Evolutionary conservation across 2,797 vertebrate species (phyloP).

Genomic region (Pangasius djambal): DNA sequence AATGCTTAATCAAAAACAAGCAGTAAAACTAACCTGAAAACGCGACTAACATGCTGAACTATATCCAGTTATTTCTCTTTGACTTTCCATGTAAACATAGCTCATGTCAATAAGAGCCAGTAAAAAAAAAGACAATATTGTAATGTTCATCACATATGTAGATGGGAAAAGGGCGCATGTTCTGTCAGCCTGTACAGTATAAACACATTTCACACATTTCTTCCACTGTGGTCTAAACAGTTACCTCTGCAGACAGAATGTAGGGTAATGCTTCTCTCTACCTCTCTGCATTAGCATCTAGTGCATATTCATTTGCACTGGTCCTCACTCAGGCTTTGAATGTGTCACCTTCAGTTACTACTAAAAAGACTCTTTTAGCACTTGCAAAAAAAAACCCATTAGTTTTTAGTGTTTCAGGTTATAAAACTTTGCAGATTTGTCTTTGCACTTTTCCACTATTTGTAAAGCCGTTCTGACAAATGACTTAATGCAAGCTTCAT

Average conservation of each 20-base stretch:
- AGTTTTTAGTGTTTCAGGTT: background rate
- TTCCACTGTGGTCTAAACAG: background rate
- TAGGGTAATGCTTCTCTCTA: background rate
- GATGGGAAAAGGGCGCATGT: background rate
- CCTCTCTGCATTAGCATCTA: background rate
- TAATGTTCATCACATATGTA: background rate
- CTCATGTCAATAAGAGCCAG: background rate
- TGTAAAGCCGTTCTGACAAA: background rate
- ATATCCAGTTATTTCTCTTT: background rate
- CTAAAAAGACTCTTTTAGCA: background rate
- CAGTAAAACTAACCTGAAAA: background rate
- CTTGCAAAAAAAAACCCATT: background rate
- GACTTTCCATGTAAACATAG: background rate
- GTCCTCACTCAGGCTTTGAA: background rate
- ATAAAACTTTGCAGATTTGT: background rate
- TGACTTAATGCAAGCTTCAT: background rate
- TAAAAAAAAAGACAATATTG: background rate
- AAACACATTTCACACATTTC: background rate
- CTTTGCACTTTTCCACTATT: background rate
- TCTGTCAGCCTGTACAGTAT: background rate
- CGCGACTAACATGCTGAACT: background rate
- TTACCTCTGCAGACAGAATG: background rate
- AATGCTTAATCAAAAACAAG: background rate
- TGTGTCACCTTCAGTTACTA: background rate
- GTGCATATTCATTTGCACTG: background rate